A percentile compares a stretch with the other conserved stretches of the same genome.
phyloP scores from a whole-genome alignment of 1,140 invertebrate genomes.

The Euborellia annulipes region DNA sequence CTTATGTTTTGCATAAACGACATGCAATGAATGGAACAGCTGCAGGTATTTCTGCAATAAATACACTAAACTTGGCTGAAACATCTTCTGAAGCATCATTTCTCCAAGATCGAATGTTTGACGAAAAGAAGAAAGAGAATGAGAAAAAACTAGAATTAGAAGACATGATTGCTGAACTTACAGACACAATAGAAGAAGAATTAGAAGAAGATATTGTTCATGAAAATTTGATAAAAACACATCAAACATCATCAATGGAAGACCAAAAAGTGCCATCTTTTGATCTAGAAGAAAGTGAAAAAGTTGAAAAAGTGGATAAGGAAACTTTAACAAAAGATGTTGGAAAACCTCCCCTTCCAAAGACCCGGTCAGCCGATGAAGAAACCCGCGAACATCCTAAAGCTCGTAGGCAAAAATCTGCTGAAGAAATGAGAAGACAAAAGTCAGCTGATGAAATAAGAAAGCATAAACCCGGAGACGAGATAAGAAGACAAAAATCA shows the following conservation, averaged over 20 bases:
- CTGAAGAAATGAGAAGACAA: constrained; percentile 7
- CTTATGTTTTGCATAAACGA: constrained; percentile 64
- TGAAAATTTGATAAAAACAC: constrained; percentile 28
- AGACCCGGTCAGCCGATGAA: constrained; percentile 11
- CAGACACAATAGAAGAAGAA: constrained; percentile 21
- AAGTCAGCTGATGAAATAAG: constrained; percentile 2
- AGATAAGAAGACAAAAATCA: constrained; percentile 20
- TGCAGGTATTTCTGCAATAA: constrained; percentile 21
- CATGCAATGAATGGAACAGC: constrained; percentile 69
- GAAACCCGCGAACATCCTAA: constrained; percentile 2
- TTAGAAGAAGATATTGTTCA: constrained; percentile 32
- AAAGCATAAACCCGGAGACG: constrained; percentile 2
- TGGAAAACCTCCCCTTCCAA: not conserved
- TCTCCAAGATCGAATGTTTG: constrained; percentile 33
- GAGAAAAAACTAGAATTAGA: constrained; percentile 23
- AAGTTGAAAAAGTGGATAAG: not conserved
- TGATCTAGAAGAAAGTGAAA: constrained; percentile 40
- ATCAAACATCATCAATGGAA: too few species aligned
- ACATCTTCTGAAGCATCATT: constrained; percentile 30
- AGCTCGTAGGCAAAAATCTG: constrained; percentile 5
- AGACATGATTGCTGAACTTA: not conserved
- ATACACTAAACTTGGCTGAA: constrained; percentile 27
- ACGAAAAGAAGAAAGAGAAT: constrained; percentile 32
- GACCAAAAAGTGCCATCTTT: constrained; percentile 22
- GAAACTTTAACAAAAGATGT: not conserved